Base-by-base conservation (phyloP, 2,888 invertebrate genomes). In the Alitta virens region DNA sequence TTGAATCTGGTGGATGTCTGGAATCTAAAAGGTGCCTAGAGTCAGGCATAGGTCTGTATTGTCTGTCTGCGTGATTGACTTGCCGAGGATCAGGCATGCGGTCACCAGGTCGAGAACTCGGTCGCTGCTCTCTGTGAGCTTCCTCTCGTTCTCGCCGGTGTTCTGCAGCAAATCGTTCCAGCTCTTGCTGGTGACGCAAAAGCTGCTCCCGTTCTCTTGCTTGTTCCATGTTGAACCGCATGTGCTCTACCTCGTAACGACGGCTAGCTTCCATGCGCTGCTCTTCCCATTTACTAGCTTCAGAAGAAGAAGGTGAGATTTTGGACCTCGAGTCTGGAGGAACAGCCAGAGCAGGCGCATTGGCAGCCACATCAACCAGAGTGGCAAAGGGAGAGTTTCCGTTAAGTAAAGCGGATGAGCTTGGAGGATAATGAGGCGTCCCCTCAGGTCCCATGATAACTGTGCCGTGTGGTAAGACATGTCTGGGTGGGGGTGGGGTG, bases 341-440 rank as follows among this genome's bases (percentile, higher is more conserved):
- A 59, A 93, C 92, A 0, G 92, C 92, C 74, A 94, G 81, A 77
- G 91, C 91, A 0, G 92, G 91, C 75, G 94, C 94, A 71, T 92
- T 91, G 1, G 91, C 91, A n/a, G 94, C 94, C 16, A 92, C 91
- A 79, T 94, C 92, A 9, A 94, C 94, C 59, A 94, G 84, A 56
- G 91, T 91, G 38, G 90, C 89, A 76, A 94, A 88, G 0, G 93
- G 55, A 1, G 64, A 51, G 21, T 49, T 52, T 26, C 53, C 51
- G 42, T 51, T 56, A 43, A 54, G 53, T 2, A 16, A 9, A 24
- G n/a, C 23, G 18, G 21, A 3, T n/a, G 18, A 18, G 7, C n/a
- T 21, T 21, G 21, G 18, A 7, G 52, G 52, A 16, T 52, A 52
- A 53, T 60, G 60, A 2, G 63, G 23, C 26, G 26, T 40, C 18